Evolutionary conservation across 2,888 invertebrate species (phyloP).

Genomic region (Dryococelus australis): DNA sequence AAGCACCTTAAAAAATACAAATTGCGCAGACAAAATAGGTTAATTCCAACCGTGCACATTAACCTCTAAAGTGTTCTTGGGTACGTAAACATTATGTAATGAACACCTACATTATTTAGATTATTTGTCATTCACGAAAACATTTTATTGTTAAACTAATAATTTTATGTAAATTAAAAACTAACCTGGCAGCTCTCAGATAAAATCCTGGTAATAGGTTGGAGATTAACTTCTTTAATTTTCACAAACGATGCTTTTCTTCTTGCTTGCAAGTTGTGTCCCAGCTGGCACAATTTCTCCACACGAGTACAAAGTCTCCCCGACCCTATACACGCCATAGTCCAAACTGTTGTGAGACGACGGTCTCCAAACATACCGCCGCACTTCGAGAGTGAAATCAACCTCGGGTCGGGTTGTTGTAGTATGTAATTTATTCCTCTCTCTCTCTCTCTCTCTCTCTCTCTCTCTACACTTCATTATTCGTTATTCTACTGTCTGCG

Average conservation of each 20-base stretch:
- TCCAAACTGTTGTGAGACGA: conserved; percentile 75
- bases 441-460: too few species aligned
- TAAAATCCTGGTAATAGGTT: conserved; percentile 59
- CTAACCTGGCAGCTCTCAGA: conserved; percentile 60
- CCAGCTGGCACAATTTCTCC: conserved; percentile 83
- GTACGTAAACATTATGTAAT: neutral
- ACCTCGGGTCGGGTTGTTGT: conserved; percentile 35
- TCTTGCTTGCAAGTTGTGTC: conserved; percentile 70
- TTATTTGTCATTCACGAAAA: neutral
- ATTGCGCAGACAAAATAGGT: neutral
- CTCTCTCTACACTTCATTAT: too few species aligned
- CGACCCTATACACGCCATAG: conserved; percentile 85
- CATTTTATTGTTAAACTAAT: neutral
- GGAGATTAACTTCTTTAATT: conserved; percentile 71
- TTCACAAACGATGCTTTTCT: conserved; percentile 73
- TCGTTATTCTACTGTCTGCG: neutral
- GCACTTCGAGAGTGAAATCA: conserved; percentile 40
- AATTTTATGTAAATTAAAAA: neutral
- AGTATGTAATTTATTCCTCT: conserved; percentile 36
- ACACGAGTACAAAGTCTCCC: conserved; percentile 83
- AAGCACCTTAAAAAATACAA: neutral
- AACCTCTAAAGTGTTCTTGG: neutral
- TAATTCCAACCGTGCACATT: neutral
- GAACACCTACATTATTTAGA: neutral
- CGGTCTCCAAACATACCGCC: conserved; percentile 50